These are phyloP conservation scores for Oreochromis spilurus DNA, from an alignment of 2,113 vertebrate species.

Conservation along the genomic window DNA sequence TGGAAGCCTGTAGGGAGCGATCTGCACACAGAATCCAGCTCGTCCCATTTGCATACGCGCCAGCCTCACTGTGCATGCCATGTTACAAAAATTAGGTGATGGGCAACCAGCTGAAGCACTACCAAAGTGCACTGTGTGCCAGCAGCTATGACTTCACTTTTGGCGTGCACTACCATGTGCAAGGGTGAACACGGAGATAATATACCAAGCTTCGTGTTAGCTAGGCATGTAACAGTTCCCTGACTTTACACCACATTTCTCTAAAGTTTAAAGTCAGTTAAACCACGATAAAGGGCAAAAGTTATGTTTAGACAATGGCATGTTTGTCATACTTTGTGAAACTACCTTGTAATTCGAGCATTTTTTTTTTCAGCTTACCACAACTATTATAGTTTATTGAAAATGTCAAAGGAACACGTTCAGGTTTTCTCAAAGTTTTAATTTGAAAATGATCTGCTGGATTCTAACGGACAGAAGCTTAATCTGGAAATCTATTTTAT, in stretches of 20 bases:
- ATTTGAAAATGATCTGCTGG: neutral
- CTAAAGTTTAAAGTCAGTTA: neutral
- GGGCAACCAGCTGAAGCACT: neutral
- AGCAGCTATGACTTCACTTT: neutral
- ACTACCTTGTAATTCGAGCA: neutral
- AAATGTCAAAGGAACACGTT: neutral
- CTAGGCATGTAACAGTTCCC: neutral
- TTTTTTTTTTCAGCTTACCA: neutral
- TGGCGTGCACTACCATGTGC: neutral
- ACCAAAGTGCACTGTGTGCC: neutral
- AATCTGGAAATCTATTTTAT: neutral
- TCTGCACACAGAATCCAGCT: neutral
- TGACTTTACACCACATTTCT: neutral
- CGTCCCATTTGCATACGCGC: neutral
- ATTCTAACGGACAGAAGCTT: neutral
- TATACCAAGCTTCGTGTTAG: neutral
- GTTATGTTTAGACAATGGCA: neutral
- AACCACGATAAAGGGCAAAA: neutral
- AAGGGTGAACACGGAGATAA: neutral
- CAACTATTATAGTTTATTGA: neutral
- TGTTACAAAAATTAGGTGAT: neutral
- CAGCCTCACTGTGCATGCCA: neutral
- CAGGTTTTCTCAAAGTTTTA: neutral
- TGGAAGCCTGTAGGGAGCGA: neutral
- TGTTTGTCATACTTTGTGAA: neutral